Percentiles rank a stretch among this genome's conserved stretches.
phyloP scores from a whole-genome alignment of 2,888 invertebrate genomes.

The Salpingus planirostris region DNA sequence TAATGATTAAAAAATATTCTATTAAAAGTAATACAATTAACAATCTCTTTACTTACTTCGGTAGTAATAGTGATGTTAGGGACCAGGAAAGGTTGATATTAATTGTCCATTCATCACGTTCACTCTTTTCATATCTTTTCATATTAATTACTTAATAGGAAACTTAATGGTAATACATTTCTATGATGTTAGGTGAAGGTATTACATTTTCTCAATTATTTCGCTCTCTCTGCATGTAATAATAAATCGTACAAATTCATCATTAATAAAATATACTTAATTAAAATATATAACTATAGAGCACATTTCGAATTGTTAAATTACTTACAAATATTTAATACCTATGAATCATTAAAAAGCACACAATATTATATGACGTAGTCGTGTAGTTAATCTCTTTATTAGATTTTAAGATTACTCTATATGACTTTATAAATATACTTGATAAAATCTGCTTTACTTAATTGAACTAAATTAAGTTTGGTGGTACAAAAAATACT shows the following conservation, averaged over 20 bases:
- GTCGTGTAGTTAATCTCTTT: too few species aligned
- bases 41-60: conserved; percentile 28
- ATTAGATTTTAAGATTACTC: too few species aligned
- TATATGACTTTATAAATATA: too few species aligned
- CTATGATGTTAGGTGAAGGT: too few species aligned
- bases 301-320: conserved; percentile 5
- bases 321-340: too few species aligned
- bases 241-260: conserved; percentile 13
- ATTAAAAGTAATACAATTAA: conserved; percentile 10
- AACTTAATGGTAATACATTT: too few species aligned
- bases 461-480: conserved; percentile 32
- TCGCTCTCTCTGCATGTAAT: conserved; percentile 7
- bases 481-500: conserved; percentile 43
- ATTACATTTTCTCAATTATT: conserved; percentile 8
- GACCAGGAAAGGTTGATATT: conserved; percentile 34
- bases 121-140: conserved; percentile 9
- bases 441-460: conserved; percentile 21
- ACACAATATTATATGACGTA: too few species aligned
- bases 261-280: conserved; percentile 5
- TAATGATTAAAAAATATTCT: not conserved
- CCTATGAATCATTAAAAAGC: too few species aligned
- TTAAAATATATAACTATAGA: conserved; percentile 3
- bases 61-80: conserved; percentile 39
- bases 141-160: too few species aligned
- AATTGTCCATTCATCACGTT: conserved; percentile 39